Evolutionary conservation across 2,113 vertebrate genomes (phyloP).

Genomic region (Argyrosomus japonicus): DNA sequence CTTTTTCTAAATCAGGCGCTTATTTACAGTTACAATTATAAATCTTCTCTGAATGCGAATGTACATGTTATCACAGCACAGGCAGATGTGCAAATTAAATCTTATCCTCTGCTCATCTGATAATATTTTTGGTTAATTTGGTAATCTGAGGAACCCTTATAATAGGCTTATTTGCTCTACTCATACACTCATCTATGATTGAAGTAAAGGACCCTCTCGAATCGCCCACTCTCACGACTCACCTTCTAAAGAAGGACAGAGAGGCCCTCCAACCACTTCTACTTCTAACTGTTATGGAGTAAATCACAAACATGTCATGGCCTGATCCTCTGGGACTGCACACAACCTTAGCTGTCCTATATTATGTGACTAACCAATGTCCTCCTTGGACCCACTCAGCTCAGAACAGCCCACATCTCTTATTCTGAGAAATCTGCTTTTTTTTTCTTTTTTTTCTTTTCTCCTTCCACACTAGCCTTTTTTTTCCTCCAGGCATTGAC

Average conservation of each 20-base stretch:
- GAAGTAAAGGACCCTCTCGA: slow-evolving; percentile 50
- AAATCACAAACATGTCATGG: slow-evolving; percentile 81
- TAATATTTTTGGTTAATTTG: slow-evolving; percentile 46
- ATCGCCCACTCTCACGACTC: slow-evolving; percentile 51
- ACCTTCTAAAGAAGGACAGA: slow-evolving; percentile 78
- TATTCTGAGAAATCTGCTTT: slow-evolving; percentile 57
- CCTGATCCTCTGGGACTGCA: slow-evolving; percentile 66
- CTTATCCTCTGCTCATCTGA: slow-evolving; percentile 23
- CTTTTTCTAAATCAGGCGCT: slow-evolving; percentile 13
- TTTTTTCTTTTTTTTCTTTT: slow-evolving; percentile 29
- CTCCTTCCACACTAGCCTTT: slow-evolving; percentile 63
- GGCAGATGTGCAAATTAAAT: slow-evolving; percentile 39
- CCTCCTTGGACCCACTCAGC: slow-evolving; percentile 64
- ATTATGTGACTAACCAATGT: slow-evolving; percentile 62
- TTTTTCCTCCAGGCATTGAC: slow-evolving; percentile 78
- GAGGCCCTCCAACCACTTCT: slow-evolving; percentile 72
- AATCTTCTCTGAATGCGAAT: slow-evolving; percentile 28
- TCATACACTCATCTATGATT: slow-evolving; percentile 28
- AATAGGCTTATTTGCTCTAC: slow-evolving; percentile 21
- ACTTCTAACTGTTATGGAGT: slow-evolving; percentile 71
- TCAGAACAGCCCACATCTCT: slow-evolving; percentile 59
- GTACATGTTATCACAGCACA: neutral
- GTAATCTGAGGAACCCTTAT: slow-evolving; percentile 11
- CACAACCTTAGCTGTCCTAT: slow-evolving; percentile 71
- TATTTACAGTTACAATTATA: slow-evolving; percentile 40